Conservation (phyloP, 2,888 invertebrate species). For the Pristionchus mayeri region DNA sequence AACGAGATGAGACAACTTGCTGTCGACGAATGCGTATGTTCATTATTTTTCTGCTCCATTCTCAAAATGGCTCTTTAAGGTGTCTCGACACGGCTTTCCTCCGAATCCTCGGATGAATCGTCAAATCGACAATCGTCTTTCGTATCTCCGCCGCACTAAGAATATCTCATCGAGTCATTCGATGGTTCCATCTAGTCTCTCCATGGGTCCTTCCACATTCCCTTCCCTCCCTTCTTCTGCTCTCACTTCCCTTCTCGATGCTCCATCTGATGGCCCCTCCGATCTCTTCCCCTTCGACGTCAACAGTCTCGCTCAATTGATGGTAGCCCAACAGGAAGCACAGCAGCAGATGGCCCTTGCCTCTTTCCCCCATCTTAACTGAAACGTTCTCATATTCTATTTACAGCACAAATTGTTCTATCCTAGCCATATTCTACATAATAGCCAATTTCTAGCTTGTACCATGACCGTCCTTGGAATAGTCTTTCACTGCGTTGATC, state of each 20-base stretch:
- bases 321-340: constrained; percentile 42
- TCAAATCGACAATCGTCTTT: constrained; percentile 66
- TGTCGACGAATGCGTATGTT: constrained; percentile 59
- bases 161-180: constrained; percentile 50
- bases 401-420: neutral
- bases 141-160: constrained; percentile 64
- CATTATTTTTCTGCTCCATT: neutral
- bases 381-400: neutral
- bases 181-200: neutral
- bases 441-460: neutral
- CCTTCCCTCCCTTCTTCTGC: constrained; percentile 16
- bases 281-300: constrained; percentile 9
- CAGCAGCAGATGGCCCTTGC: neutral
- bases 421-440: neutral
- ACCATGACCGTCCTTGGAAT: neutral
- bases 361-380: constrained; percentile 9
- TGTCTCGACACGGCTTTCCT: constrained; percentile 59
- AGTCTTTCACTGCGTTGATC: neutral
- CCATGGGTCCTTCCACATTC: neutral
- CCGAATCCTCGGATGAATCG: constrained; percentile 61
- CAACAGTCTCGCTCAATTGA: constrained; percentile 30
- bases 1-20: constrained; percentile 52
- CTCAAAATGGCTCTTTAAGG: neutral
- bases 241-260: constrained; percentile 21
- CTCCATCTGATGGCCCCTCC: neutral